These are phyloP conservation scores for Sinocyclocheilus anshuiensis DNA, from an alignment of 2,113 vertebrate species.

Conservation along the genomic window DNA sequence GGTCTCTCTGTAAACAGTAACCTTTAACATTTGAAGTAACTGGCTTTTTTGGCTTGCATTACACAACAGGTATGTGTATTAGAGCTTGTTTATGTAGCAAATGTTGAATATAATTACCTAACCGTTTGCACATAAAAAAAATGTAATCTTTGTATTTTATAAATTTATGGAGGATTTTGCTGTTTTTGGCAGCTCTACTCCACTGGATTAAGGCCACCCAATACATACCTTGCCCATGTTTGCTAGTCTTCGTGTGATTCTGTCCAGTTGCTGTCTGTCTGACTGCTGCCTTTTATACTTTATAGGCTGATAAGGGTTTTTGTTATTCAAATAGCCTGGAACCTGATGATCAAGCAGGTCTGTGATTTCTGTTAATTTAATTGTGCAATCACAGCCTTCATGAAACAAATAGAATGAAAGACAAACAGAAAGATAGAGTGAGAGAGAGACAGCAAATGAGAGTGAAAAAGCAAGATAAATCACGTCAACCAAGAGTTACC, in stretches of 20 bases:
- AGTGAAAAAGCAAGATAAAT: neutral
- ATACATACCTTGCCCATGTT: conserved; percentile 72
- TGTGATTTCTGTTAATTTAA: conserved; percentile 67
- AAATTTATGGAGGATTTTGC: neutral
- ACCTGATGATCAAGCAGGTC: conserved; percentile 75
- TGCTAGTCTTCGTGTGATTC: conserved; percentile 68
- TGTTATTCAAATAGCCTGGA: conserved; percentile 73
- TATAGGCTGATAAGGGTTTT: conserved; percentile 64
- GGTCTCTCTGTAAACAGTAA: neutral
- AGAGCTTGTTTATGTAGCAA: neutral
- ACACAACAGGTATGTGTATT: neutral
- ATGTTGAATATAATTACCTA: neutral
- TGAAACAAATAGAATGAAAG: conserved; percentile 18
- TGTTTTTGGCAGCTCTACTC: neutral
- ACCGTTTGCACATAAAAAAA: neutral
- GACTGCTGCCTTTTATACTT: conserved; percentile 72
- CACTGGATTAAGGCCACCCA: neutral
- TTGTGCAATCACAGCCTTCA: conserved; percentile 54
- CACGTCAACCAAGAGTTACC: neutral
- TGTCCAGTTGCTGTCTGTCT: conserved; percentile 67
- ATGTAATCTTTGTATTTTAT: neutral
- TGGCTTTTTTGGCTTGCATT: neutral
- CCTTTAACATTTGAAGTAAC: neutral
- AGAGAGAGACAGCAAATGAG: neutral
- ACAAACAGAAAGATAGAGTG: conserved; percentile 18